A percentile compares a stretch with the other conserved stretches of the same genome.
These are phyloP conservation scores for Osmerus mordax DNA, from an alignment of 2,113 vertebrate genomes.

Conservation along the genomic window DNA sequence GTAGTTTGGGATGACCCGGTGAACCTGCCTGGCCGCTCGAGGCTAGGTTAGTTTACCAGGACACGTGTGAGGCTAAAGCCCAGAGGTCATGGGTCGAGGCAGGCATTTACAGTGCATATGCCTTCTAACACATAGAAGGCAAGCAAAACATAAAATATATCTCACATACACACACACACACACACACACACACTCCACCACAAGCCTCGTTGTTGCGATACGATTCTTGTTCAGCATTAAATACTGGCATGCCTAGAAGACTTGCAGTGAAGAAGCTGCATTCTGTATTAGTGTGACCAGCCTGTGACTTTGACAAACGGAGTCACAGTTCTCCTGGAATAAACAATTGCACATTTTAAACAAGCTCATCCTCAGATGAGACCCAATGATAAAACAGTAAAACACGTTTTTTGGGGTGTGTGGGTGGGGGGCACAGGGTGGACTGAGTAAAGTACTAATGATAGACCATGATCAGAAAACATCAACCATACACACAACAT, in stretches of 20 bases:
- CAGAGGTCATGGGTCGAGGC: slow-evolving; percentile 11
- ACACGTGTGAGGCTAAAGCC: no score
- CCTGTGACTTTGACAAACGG: neutral
- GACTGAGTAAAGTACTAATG: neutral
- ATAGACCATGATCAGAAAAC: neutral
- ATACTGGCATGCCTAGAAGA: neutral
- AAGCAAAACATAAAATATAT: slow-evolving; percentile 11
- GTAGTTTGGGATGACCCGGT: neutral
- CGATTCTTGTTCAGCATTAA: slow-evolving; percentile 5
- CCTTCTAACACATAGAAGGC: slow-evolving; percentile 9
- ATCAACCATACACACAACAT: neutral
- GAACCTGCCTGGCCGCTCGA: no score
- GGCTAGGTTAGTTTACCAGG: no score
- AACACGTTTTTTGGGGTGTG: neutral
- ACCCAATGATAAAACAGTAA: slow-evolving; percentile 12
- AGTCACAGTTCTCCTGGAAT: slow-evolving; percentile 19
- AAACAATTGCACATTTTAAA: slow-evolving; percentile 12
- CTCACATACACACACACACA: neutral
- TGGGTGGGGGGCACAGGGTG: neutral
- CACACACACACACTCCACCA: neutral
- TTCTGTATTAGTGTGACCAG: no score
- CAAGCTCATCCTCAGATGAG: neutral
- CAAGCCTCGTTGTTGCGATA: neutral
- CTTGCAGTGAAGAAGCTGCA: neutral
- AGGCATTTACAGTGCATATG: slow-evolving; percentile 25